Conservation (phyloP, 1,140 invertebrate genomes). For the Sitophilus oryzae region DNA sequence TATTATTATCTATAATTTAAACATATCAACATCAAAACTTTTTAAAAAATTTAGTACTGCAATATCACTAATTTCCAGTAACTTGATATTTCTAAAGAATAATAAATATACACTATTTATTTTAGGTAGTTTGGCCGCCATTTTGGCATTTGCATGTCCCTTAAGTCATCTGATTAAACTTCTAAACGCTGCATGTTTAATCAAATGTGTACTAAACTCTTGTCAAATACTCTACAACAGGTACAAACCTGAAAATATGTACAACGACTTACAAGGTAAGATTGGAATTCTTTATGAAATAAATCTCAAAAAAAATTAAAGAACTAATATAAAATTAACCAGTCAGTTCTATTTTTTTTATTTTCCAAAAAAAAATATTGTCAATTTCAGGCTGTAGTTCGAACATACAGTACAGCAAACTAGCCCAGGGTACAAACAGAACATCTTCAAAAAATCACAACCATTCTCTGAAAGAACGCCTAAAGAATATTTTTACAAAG, state of each 20-base stretch:
- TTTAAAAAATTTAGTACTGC: no score
- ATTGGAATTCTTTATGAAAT: no score
- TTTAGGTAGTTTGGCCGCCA: conserved; percentile 57
- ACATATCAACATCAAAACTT: no score
- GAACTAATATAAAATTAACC: no score
- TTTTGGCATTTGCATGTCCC: conserved; percentile 61
- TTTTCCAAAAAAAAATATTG: neutral
- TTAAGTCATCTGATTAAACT: conserved; percentile 43
- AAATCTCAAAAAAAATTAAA: no score
- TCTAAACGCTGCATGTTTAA: conserved; percentile 33
- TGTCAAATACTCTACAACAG: conserved; percentile 30
- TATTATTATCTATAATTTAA: no score
- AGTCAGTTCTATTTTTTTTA: conserved; percentile 1
- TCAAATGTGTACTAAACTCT: conserved; percentile 35
- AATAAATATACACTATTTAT: conserved; percentile 23
- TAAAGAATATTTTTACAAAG: conserved; percentile 12
- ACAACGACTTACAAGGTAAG: conserved; percentile 13
- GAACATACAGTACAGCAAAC: conserved; percentile 20
- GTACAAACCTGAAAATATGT: conserved; percentile 35
- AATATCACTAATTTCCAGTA: no score
- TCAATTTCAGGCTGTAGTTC: no score
- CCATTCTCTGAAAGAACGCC: conserved; percentile 5
- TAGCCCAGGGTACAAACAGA: neutral
- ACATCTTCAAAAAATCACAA: neutral
- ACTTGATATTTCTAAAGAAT: neutral